Evolutionary conservation across 2,888 invertebrate genomes (phyloP), one percentile per base, ranked within the genome.

Genomic region (Drosophila kuntzei): DNA sequence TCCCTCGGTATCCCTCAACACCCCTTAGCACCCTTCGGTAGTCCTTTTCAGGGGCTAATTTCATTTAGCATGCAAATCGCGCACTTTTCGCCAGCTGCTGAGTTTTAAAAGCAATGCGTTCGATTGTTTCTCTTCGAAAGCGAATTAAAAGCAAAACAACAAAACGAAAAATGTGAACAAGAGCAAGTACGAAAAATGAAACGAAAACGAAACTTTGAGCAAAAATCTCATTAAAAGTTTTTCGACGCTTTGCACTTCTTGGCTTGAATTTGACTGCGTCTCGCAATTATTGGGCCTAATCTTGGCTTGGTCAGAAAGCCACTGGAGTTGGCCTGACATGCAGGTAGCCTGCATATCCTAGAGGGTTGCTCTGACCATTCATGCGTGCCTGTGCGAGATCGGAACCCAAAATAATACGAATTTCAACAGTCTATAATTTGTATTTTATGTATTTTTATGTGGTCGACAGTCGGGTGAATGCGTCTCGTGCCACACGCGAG

Each of bases 201-300:
- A 46, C 37, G 7, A 49, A 53, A 41, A 20, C 37, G 44, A 29
- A 44, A 34, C 22, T 71, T 70, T 63, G 36, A 27, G 50, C 71
- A 50, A 70, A 63, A 87, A 84, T 75, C 84, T 84, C 83, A 83
- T 83, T 83, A 87, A 83, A 83, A 87, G 79, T 87, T 83, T 75
- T 43, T 57, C 27, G 25, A 34, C 49, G 59, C 47, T 62, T 64
- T 60, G 67, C 74, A 66, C 68, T 71, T 64, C 64, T 79, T 67
- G 54, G 50, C 58, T 41, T 27, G 25, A 62, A 64, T 77, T 60
- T 70, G 65, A 46, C 71, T 58, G 51, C 20, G 46, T 29, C 69
- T 60, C 53, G 58, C 78, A 80, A 72, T 82, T 78, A 71, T 65
- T 55, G 25, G 66, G 25, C 69, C 65, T 63, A 63, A 70, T 54